A percentile compares a stretch with the other conserved stretches of the same genome.
Evolutionary conservation across 2,113 vertebrate species (phyloP).

Genomic region (Cercocebus atys): DNA sequence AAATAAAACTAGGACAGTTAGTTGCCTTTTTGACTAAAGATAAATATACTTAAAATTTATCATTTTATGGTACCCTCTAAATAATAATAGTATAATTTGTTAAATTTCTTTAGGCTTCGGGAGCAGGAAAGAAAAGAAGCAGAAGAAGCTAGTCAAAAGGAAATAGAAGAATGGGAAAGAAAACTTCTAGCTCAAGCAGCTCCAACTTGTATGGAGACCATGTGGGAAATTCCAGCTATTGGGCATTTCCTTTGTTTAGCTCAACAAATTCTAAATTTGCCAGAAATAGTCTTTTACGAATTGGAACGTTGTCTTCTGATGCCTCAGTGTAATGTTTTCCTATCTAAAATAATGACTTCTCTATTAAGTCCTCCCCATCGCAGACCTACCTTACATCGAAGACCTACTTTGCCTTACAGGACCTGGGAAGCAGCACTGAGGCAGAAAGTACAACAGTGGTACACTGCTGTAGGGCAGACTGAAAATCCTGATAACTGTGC

Average conservation of each 20-base stretch:
- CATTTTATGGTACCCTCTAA: slow-evolving; percentile 67
- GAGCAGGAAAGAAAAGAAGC: slow-evolving; percentile 97
- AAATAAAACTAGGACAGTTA: not conserved
- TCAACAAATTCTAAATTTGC: slow-evolving; percentile 95
- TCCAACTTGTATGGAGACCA: slow-evolving; percentile 90
- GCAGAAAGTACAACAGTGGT: slow-evolving; percentile 94
- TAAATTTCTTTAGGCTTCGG: slow-evolving; percentile 88
- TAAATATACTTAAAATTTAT: slow-evolving; percentile 59
- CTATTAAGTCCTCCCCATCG: slow-evolving; percentile 92
- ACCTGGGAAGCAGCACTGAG: slow-evolving; percentile 95
- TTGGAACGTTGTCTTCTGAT: slow-evolving; percentile 97
- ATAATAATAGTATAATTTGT: slow-evolving; percentile 69
- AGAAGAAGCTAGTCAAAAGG: slow-evolving; percentile 95
- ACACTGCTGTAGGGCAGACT: slow-evolving; percentile 88
- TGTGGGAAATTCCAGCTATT: slow-evolving; percentile 98
- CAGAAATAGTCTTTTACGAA: slow-evolving; percentile 98
- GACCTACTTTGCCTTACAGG: slow-evolving; percentile 92
- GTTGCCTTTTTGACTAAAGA: not conserved
- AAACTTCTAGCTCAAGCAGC: slow-evolving; percentile 91
- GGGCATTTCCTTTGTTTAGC: slow-evolving; percentile 99
- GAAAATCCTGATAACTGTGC: slow-evolving; percentile 89
- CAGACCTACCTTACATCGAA: slow-evolving; percentile 91
- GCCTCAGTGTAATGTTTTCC: slow-evolving; percentile 95
- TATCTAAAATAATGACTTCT: slow-evolving; percentile 98
- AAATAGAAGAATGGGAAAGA: slow-evolving; percentile 97